These are phyloP conservation scores for Axis porcinus DNA, from an alignment of 2,113 vertebrate genomes.

Conservation along the genomic window DNA sequence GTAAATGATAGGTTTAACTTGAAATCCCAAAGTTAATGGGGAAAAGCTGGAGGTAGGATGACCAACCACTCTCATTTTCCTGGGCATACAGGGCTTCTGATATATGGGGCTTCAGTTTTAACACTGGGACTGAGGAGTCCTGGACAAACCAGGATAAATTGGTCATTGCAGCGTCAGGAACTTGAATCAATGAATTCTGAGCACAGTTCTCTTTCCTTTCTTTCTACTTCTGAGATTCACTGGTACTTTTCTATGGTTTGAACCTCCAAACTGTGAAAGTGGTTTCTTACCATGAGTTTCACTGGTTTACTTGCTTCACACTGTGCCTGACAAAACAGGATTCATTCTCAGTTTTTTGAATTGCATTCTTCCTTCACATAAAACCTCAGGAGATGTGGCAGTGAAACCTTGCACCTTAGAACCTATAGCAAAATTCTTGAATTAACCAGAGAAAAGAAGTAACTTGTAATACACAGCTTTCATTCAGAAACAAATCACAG, in stretches of 20 bases:
- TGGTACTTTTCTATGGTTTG: not conserved
- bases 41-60: not conserved
- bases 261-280: not conserved
- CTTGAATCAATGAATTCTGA: not conserved
- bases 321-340: not conserved
- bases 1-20: not conserved
- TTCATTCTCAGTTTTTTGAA: not conserved
- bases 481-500: conserved; percentile 34
- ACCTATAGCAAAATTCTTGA: conserved; percentile 24
- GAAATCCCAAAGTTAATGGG: not conserved
- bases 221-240: not conserved
- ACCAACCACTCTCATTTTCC: not conserved
- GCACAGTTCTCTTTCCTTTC: not conserved
- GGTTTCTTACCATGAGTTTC: not conserved
- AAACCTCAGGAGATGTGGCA: not conserved
- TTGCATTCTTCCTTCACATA: not conserved
- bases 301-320: not conserved
- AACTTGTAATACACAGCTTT: conserved; percentile 52
- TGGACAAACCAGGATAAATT: not conserved
- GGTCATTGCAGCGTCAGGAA: not conserved
- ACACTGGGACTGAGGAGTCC: not conserved
- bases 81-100: not conserved
- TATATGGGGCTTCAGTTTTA: not conserved
- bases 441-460: conserved; percentile 67
- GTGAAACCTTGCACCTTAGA: not conserved